Evolutionary conservation across 2,888 invertebrate species (phyloP).

Genomic region (Drosophila tripunctata): DNA sequence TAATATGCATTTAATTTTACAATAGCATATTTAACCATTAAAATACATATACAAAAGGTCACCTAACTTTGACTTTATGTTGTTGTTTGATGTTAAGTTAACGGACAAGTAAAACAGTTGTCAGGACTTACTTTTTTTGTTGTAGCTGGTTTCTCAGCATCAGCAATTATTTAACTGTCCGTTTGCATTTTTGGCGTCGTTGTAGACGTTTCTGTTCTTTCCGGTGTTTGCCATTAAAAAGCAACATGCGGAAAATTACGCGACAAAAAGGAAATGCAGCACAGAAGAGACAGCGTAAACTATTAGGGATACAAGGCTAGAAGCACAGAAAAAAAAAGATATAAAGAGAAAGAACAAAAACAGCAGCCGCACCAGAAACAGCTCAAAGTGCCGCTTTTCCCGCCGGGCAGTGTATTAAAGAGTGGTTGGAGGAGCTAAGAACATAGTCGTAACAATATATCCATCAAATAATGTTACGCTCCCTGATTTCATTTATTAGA

Average conservation of each 20-base stretch:
- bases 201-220: background rate
- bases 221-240: constrained; percentile 40
- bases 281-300: constrained; percentile 55
- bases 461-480: constrained; percentile 82
- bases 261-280: constrained; percentile 62
- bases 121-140: constrained; percentile 19
- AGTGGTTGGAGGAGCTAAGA: background rate
- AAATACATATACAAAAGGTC: too few relatives aligned
- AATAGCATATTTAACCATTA: background rate
- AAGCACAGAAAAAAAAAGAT: too few relatives aligned
- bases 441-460: constrained; percentile 73
- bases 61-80: background rate
- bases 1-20: background rate
- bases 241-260: constrained; percentile 78
- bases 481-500: constrained; percentile 83
- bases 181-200: constrained; percentile 50
- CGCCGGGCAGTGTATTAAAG: too few relatives aligned
- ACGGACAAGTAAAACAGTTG: background rate
- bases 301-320: constrained; percentile 47
- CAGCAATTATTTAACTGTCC: constrained; percentile 70
- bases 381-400: constrained; percentile 26
- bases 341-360: constrained; percentile 8
- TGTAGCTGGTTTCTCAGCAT: constrained; percentile 41
- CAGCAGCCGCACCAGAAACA: constrained; percentile 20
- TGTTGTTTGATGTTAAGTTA: constrained; percentile 20